Base-by-base conservation (phyloP, 2,888 invertebrate genomes). In the Atrina japonica region DNA sequence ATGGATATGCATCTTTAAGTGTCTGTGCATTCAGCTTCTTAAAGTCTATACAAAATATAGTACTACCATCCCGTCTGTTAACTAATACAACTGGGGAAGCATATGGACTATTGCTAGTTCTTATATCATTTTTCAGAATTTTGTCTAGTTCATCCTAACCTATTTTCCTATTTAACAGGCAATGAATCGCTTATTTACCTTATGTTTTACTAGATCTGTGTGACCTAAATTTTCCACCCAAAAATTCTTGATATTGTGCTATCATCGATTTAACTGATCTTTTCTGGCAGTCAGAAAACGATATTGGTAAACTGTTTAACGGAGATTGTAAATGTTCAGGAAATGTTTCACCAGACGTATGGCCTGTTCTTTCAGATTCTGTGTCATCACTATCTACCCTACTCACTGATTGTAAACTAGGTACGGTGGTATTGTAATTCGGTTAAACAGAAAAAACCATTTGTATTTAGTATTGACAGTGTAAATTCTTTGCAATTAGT, bases 311-410 rank as follows among this genome's bases (percentile, higher is more conserved):
- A 29, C 11, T 30, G 18, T 29, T 30, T 30, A 29, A 9, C 30
- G 18, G 18, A 16, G 53, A 30, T n/a, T 52, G 52, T 23, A 52
- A 52, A 52, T 52, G 25, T 18, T 18, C 52, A 27, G 52, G 52
- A 7, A 52, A 7, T 18, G 25, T 29, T 23, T 23, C 5, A n/a
- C 29, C 25, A 27, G 52, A 27, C 14, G 7, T 25, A 27, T 5
- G 16, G 21, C 29, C 11, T 18, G 21, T n/a, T 11, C 2, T 27
- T 18, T 16, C 29, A 14, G 1, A 1, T 23, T 29, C 6, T 35
- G 6, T 7, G 11, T 11, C 35, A 35, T 5, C 9, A 29, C 29
- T 11, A 55, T n/a, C 29, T 30, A 55, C 29, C 18, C 30, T 25
- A 29, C 30, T 18, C 9, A 29, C 14, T 1, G 30, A 18, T 3